Conservation (phyloP, 2,888 invertebrate genomes). For the Scaptomyza cyrtandrae region DNA sequence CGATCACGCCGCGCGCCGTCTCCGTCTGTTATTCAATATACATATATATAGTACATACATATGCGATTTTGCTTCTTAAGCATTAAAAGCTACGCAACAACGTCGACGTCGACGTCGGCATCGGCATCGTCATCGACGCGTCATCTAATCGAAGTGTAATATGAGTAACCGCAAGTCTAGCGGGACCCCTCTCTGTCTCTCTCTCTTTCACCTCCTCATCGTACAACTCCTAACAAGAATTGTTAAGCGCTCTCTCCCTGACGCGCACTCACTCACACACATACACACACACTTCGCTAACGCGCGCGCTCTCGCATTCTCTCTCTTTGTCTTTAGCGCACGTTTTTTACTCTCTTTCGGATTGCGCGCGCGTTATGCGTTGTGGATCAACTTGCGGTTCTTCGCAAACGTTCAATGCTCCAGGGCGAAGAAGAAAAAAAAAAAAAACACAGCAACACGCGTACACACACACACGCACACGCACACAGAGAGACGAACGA, state of each 20-base stretch:
- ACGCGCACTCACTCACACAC: neutral
- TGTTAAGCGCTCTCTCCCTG: conserved; percentile 25
- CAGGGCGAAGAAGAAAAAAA: too few relatives aligned
- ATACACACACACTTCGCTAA: too few relatives aligned
- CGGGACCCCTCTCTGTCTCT: too few relatives aligned
- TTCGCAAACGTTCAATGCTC: conserved; percentile 69
- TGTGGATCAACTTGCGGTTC: conserved; percentile 67
- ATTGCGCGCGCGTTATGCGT: conserved; percentile 17
- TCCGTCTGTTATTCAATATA: conserved; percentile 16
- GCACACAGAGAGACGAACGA: neutral
- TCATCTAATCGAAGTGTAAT: conserved; percentile 35
- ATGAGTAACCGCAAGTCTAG: conserved; percentile 40
- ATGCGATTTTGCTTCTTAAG: neutral
- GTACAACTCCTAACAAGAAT: conserved; percentile 32
- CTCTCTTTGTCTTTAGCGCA: conserved; percentile 1
- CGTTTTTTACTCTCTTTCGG: conserved; percentile 16
- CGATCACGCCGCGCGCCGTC: neutral
- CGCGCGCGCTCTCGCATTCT: conserved; percentile 5
- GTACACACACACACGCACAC: conserved; percentile 9
- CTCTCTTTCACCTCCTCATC: too few relatives aligned
- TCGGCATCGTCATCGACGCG: conserved; percentile 25
- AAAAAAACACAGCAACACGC: too few relatives aligned
- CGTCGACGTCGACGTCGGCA: conserved; percentile 34
- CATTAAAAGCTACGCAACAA: neutral
- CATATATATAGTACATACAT: too few relatives aligned